These are phyloP conservation scores for Meteorus colon DNA, from an alignment of 2,888 invertebrate species.

Conservation along the genomic window DNA sequence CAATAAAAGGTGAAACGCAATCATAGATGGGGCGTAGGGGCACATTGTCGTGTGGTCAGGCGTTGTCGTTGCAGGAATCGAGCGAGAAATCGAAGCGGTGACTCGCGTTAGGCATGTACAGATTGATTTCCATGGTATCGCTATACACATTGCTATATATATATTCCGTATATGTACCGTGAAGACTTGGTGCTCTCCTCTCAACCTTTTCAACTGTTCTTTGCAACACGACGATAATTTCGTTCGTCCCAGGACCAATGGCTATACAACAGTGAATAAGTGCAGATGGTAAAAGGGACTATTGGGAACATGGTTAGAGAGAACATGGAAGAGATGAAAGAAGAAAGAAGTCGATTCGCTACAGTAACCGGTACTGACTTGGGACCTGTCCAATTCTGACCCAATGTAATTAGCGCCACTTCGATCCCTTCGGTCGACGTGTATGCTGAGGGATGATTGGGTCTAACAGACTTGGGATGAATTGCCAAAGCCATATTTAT, in stretches of 20 bases:
- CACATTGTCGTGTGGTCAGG: conserved; percentile 23
- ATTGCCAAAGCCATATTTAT: background rate
- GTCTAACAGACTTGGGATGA: background rate
- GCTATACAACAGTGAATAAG: background rate
- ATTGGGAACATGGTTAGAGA: background rate
- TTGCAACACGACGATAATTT: conserved; percentile 31
- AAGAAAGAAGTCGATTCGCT: conserved; percentile 49
- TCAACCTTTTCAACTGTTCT: conserved; percentile 12
- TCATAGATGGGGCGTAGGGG: conserved; percentile 15
- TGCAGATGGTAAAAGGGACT: background rate
- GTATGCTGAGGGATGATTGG: conserved; percentile 1
- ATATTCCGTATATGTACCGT: conserved; percentile 20
- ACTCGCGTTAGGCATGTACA: conserved; percentile 12
- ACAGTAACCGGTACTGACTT: conserved; percentile 48
- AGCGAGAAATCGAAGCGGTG: conserved; percentile 35
- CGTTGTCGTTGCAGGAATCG: conserved; percentile 27
- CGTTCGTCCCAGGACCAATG: conserved; percentile 38
- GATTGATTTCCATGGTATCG: conserved; percentile 44
- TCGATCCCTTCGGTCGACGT: conserved; percentile 63
- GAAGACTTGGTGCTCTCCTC: conserved; percentile 14
- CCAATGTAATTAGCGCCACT: conserved; percentile 67
- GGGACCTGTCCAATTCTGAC: conserved; percentile 49
- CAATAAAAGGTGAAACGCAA: conserved; percentile 39
- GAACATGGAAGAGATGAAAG: background rate
- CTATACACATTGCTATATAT: conserved; percentile 3